Conservation (phyloP, 2,888 invertebrate genomes). For the Lysandra coridon region DNA sequence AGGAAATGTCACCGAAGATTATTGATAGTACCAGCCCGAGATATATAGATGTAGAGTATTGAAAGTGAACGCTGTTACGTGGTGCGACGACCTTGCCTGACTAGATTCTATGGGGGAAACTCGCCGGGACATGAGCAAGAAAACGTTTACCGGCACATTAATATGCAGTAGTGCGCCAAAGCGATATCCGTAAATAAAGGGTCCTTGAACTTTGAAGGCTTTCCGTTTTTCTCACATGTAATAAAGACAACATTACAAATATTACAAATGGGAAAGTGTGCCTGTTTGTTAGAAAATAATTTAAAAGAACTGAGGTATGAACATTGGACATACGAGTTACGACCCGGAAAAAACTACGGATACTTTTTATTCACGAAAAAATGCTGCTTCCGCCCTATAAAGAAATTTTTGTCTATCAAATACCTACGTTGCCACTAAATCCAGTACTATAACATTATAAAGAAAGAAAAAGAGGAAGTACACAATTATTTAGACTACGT, state of each 20-base stretch:
- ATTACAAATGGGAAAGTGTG: background rate
- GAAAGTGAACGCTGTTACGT: conserved; percentile 12
- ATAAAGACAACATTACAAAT: background rate
- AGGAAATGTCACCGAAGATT: conserved; percentile 29
- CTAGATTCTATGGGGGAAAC: conserved; percentile 31
- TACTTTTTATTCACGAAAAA: too few species aligned
- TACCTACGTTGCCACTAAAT: too few species aligned
- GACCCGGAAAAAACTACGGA: too few species aligned
- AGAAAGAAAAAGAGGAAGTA: too few species aligned
- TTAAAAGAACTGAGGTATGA: too few species aligned
- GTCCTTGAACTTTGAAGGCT: background rate
- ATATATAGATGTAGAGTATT: background rate
- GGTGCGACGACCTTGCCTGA: conserved; percentile 31
- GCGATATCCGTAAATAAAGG: background rate
- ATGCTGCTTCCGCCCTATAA: too few species aligned
- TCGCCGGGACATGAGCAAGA: conserved; percentile 9
- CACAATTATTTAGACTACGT: too few species aligned
- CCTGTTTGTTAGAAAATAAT: too few species aligned
- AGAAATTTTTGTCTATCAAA: too few species aligned
- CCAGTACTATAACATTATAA: too few species aligned
- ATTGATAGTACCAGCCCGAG: conserved; percentile 11
- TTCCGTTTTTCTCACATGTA: background rate
- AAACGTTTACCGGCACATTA: background rate
- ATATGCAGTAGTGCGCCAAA: background rate
- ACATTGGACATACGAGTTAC: too few species aligned